Conservation (phyloP, 2,888 invertebrate genomes). For the Ectemnius continuus region DNA sequence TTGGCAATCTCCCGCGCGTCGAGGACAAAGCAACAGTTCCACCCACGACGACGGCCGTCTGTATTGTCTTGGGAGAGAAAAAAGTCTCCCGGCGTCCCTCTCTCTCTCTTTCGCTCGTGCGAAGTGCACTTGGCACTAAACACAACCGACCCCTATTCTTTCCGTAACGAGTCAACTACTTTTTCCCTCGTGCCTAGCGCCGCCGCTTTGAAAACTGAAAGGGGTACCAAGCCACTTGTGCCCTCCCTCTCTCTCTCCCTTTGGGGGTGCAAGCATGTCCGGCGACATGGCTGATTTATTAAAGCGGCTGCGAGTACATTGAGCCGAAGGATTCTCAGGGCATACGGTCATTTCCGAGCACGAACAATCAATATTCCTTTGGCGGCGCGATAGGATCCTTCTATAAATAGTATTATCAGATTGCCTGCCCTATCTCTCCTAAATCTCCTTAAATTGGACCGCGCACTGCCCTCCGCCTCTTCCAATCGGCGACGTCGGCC, state of each 20-base stretch:
- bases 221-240: not conserved
- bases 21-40: conserved; percentile 58
- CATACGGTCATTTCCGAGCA: conserved; percentile 10
- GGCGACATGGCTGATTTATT: not conserved
- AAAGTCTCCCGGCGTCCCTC: conserved; percentile 58
- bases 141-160: conserved; percentile 59
- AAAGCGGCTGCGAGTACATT: not conserved
- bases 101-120: conserved; percentile 25
- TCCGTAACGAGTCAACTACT: conserved; percentile 46
- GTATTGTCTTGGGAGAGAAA: conserved; percentile 62
- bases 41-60: conserved; percentile 56
- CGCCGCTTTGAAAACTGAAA: conserved; percentile 2
- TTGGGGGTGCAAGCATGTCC: not conserved
- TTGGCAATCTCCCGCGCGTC: conserved; percentile 26
- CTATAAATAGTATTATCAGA: conserved; percentile 36
- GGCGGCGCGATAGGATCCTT: conserved; percentile 26
- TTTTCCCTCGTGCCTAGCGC: conserved; percentile 19
- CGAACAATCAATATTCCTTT: conserved; percentile 29
- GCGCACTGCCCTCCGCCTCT: not conserved
- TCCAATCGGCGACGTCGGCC: no score
- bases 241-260: not conserved
- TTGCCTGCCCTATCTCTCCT: conserved; percentile 25
- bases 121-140: conserved; percentile 69
- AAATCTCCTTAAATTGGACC: conserved; percentile 28
- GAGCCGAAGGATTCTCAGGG: not conserved